These are phyloP conservation scores for Synergus laeviventris DNA, from an alignment of 2,888 invertebrate species.

Conservation along the genomic window DNA sequence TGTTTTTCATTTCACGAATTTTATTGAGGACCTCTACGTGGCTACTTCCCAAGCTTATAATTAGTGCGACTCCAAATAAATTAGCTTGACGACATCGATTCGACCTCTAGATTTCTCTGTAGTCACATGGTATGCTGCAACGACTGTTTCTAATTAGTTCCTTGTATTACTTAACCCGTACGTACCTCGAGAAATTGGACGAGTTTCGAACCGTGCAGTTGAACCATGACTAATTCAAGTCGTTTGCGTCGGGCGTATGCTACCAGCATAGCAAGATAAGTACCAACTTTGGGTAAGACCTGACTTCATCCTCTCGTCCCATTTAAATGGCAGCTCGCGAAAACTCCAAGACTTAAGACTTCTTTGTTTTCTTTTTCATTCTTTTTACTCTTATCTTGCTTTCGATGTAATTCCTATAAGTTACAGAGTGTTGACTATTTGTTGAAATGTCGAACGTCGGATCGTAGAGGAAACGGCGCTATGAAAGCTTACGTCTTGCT, in stretches of 20 bases:
- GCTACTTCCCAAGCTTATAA: slow-evolving; percentile 21
- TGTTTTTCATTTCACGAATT: neutral
- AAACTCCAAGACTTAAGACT: slow-evolving; percentile 1
- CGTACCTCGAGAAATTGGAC: slow-evolving; percentile 63
- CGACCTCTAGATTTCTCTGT: slow-evolving; percentile 43
- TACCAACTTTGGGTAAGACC: slow-evolving; percentile 42
- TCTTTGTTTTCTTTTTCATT: neutral
- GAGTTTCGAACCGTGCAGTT: slow-evolving; percentile 64
- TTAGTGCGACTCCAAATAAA: slow-evolving; percentile 34
- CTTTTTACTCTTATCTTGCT: neutral
- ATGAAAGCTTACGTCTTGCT: slow-evolving; percentile 18
- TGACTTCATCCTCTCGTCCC: slow-evolving; percentile 28
- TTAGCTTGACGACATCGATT: slow-evolving; percentile 46
- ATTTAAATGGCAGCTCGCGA: neutral
- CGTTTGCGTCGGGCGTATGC: slow-evolving; percentile 51
- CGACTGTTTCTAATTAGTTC: slow-evolving; percentile 69
- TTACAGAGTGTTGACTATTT: slow-evolving; percentile 20
- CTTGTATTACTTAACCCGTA: slow-evolving; percentile 63
- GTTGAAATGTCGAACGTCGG: neutral
- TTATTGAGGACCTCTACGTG: neutral
- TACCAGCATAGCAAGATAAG: slow-evolving; percentile 36
- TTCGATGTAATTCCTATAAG: neutral
- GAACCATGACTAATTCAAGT: slow-evolving; percentile 65
- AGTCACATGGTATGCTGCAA: slow-evolving; percentile 54
- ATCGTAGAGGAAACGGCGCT: slow-evolving; percentile 12